Conservation (phyloP, 2,888 invertebrate genomes). For the Orthosia gracilis region DNA sequence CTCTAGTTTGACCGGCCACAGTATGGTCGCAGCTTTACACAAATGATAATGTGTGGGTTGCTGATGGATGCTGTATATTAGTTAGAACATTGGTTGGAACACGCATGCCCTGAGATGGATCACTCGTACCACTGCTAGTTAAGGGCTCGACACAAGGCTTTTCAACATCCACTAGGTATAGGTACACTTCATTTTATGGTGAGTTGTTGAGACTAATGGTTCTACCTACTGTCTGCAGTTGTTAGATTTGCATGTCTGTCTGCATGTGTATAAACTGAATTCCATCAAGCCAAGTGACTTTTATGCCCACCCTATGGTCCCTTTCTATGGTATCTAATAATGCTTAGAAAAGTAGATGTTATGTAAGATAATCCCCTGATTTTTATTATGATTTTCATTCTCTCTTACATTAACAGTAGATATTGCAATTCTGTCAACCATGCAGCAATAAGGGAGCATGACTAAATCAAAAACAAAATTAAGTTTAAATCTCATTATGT, state of each 20-base stretch:
- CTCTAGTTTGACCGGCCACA: too few species aligned
- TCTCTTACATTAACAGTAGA: not conserved
- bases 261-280: not conserved
- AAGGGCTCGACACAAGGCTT: too few species aligned
- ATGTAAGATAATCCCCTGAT: not conserved
- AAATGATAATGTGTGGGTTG: not conserved
- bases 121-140: too few species aligned
- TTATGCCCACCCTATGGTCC: not conserved
- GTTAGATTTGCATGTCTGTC: not conserved
- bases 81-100: not conserved
- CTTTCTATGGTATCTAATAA: not conserved
- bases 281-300: not conserved
- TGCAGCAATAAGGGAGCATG: not conserved
- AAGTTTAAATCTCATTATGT: slow-evolving; percentile 1
- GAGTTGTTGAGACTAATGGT: too few species aligned
- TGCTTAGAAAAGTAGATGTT: not conserved
- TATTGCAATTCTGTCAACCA: slow-evolving; percentile 3
- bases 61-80: not conserved
- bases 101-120: not conserved
- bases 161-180: too few species aligned
- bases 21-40: not conserved
- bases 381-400: too few species aligned
- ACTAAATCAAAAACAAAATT: slow-evolving; percentile 10
- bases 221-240: not conserved
- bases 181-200: too few species aligned